Conservation (phyloP, 2,888 invertebrate species). For the Caenorhabditis wallacei region DNA sequence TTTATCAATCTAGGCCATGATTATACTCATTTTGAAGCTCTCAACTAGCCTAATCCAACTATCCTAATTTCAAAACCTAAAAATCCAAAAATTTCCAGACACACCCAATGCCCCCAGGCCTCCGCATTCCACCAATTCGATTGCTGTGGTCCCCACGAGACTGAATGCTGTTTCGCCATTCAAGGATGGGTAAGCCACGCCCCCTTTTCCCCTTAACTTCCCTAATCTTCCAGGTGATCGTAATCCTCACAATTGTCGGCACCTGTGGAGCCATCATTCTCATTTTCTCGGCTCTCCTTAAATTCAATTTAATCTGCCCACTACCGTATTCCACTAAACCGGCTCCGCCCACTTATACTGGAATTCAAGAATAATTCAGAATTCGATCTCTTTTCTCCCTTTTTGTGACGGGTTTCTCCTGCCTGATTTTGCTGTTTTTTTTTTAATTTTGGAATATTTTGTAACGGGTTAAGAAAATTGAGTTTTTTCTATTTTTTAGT, state of each 20-base stretch:
- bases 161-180: conserved; percentile 81
- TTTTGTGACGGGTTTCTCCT: neutral
- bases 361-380: conserved; percentile 37
- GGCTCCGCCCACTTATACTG: conserved; percentile 39
- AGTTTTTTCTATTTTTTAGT: conserved; percentile 16
- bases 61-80: neutral
- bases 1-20: neutral
- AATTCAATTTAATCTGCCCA: conserved; percentile 66
- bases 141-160: conserved; percentile 78
- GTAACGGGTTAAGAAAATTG: conserved; percentile 39
- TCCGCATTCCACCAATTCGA: conserved; percentile 80
- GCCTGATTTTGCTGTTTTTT: neutral
- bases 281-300: conserved; percentile 64
- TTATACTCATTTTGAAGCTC: neutral
- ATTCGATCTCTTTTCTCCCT: neutral
- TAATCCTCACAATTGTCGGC: conserved; percentile 64
- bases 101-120: conserved; percentile 80
- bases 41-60: neutral
- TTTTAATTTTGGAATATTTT: neutral
- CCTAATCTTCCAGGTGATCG: conserved; percentile 57
- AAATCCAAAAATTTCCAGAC: conserved; percentile 64
- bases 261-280: conserved; percentile 61
- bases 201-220: too few species aligned
- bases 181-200: conserved; percentile 77
- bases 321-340: conserved; percentile 29